A percentile compares a stretch with the other conserved stretches of the same genome.
phyloP scores from a whole-genome alignment of 2,888 invertebrate species.

The Pachycephus smyrnensis region DNA sequence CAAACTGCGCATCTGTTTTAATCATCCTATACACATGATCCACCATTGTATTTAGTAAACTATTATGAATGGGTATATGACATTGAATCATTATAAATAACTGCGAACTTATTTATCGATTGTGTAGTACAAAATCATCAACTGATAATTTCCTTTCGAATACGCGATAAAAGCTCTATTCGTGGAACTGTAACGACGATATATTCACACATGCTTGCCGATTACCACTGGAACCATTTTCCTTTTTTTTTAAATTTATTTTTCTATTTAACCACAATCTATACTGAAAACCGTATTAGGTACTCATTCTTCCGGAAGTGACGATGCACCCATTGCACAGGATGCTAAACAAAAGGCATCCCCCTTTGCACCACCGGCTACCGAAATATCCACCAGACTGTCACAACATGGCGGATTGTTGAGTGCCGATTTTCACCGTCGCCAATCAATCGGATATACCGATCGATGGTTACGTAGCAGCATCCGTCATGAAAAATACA shows the following conservation, averaged over 20 bases:
- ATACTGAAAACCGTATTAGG: neutral
- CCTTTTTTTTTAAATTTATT: neutral
- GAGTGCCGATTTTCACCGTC: slow-evolving; percentile 12
- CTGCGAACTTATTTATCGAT: neutral
- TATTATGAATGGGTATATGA: neutral
- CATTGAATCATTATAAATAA: neutral
- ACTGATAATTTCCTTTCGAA: neutral
- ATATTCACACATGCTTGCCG: slow-evolving; percentile 23
- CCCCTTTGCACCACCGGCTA: slow-evolving; percentile 2
- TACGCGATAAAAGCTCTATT: neutral
- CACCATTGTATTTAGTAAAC: neutral
- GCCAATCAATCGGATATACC: slow-evolving; percentile 7
- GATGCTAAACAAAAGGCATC: slow-evolving; percentile 33
- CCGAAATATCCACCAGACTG: neutral
- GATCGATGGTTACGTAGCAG: slow-evolving; percentile 10
- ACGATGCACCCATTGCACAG: slow-evolving; percentile 34
- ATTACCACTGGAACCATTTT: slow-evolving; percentile 16
- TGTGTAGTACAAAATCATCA: neutral
- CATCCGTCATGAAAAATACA: neutral
- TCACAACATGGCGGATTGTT: slow-evolving; percentile 12
- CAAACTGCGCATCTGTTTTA: neutral
- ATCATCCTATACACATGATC: too few species aligned
- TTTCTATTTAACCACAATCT: neutral
- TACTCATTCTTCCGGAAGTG: slow-evolving; percentile 30
- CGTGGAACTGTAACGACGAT: neutral